Base-by-base conservation (phyloP, 2,113 vertebrate species). In the Taxidea taxus region DNA sequence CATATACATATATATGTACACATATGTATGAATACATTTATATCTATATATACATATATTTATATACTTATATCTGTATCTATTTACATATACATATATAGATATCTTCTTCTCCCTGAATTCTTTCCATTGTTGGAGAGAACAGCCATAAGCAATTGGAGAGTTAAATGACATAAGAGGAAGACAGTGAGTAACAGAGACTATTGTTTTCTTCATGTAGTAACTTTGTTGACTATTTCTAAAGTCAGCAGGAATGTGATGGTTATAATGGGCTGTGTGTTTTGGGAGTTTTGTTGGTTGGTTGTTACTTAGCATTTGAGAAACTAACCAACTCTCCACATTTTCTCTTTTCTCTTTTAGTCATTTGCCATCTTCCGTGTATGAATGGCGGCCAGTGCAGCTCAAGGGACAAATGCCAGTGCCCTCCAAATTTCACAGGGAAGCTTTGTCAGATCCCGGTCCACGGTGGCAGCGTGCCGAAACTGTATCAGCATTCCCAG, bases 371-470 rank as follows among this genome's bases (percentile, higher is more conserved):
- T 88, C 99, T 99, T 95, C 99, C 99, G 3, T 99, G 99, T 95
- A 99, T 99, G 98, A 99, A 99, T 97, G 99, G 99, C 39, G 99
- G 99, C 62, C 99, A 99, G 95, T 99, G 99, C 98, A 99, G 99
- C 66, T 98, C 99, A 94, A 99, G 99, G 98, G 99, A 99, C 98
- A 99, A 99, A 98, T 99, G 99, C 98, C 99, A 99, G 78, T 99
- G 99, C 95, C 99, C 99, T 82, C 99, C 99, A 66, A 99, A 99
- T 98, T 99, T 99, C 95, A 99, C 99, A 2, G 99, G 99, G 86
- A 99, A 99, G 98, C 99, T 99, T 96, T 99, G 99, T 97, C 99
- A 99, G 98, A 99, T 99, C 98, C 99, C 99, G 0, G 98, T 99
- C 75, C 99, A 99, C 58, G 99, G 97, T 16, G 98, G 99, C 72